Evolutionary conservation across 2,113 vertebrate genomes (phyloP).

Genomic region (Aramus guarauna): DNA sequence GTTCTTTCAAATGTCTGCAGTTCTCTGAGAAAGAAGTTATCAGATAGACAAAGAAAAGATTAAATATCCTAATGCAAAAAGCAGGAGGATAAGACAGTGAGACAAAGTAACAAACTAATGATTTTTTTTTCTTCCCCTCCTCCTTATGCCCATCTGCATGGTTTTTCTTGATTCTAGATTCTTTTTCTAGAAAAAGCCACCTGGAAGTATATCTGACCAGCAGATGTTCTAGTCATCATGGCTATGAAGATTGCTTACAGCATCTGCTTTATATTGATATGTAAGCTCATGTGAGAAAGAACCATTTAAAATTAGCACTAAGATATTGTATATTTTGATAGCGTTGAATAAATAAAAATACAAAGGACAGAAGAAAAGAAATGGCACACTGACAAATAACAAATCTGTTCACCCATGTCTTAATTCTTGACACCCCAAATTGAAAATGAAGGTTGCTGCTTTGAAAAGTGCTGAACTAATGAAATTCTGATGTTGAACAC

Average conservation of each 20-base stretch:
- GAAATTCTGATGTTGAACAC: not conserved
- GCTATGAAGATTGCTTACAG: not conserved
- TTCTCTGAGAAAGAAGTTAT: not conserved
- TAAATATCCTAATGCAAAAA: slow-evolving; percentile 7
- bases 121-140: too few relatives aligned
- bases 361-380: not conserved
- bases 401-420: accelerated
- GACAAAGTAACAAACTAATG: not conserved
- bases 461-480: not conserved
- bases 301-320: not conserved
- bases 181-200: not conserved
- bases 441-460: not conserved
- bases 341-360: not conserved
- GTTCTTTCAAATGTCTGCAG: not conserved
- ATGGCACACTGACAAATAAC: not conserved
- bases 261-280: not conserved
- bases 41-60: not conserved
- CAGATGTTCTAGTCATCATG: not conserved
- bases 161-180: not conserved
- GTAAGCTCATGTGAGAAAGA: not conserved
- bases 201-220: not conserved
- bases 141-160: not conserved
- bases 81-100: not conserved
- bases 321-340: not conserved
- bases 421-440: not conserved